Evolutionary conservation across 2,113 vertebrate genomes (phyloP).

Genomic region (Sinocyclocheilus rhinocerous): DNA sequence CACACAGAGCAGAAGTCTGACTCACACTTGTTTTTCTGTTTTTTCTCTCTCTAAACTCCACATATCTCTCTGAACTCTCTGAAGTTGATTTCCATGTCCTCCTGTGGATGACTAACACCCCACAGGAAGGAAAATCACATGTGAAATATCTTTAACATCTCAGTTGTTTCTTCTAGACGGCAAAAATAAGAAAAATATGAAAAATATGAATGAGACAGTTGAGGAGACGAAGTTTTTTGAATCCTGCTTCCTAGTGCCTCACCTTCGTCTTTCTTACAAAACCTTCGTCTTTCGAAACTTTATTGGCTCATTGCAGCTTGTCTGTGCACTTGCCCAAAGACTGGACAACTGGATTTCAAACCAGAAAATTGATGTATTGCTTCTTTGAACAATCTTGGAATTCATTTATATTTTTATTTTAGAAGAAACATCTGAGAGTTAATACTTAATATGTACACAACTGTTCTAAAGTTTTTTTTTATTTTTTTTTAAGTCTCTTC

Average conservation of each 20-base stretch:
- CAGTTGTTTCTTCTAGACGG: not conserved
- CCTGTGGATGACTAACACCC: slow-evolving; percentile 24
- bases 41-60: slow-evolving; percentile 42
- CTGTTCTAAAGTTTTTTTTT: too few relatives aligned
- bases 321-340: not conserved
- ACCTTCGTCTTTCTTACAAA: not conserved
- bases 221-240: not conserved
- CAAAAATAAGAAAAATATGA: not conserved
- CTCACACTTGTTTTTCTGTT: slow-evolving; percentile 64
- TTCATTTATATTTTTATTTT: not conserved
- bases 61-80: slow-evolving; percentile 42
- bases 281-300: not conserved
- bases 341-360: not conserved
- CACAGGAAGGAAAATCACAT: not conserved
- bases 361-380: not conserved
- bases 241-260: not conserved
- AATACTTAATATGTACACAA: not conserved
- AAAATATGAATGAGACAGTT: not conserved
- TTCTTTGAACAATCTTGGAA: not conserved
- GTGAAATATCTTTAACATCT: not conserved
- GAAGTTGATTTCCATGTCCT: slow-evolving; percentile 36
- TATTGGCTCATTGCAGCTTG: not conserved
- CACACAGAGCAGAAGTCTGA: slow-evolving; percentile 63
- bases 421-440: not conserved
- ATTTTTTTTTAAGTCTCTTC: too few relatives aligned